Conservation (phyloP, 2,888 invertebrate genomes). For the Linnaemya vulpina region DNA sequence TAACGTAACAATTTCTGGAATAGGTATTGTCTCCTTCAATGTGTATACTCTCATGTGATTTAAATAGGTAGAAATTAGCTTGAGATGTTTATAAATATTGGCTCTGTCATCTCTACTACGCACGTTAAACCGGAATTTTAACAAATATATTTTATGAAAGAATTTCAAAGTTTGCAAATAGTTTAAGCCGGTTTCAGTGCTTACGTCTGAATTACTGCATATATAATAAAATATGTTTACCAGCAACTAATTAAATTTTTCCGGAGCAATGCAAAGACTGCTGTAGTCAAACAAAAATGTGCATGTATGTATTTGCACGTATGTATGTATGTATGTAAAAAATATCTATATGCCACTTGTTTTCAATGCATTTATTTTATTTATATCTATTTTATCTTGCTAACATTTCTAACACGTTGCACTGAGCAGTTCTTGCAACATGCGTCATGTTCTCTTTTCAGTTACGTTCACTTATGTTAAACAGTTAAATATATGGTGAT, state of each 20-base stretch:
- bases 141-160: background rate
- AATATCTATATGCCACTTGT: slow-evolving; percentile 37
- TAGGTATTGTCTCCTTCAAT: too few relatives aligned
- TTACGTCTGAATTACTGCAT: background rate
- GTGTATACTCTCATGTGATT: background rate
- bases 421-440: slow-evolving; percentile 37
- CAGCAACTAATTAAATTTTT: slow-evolving; percentile 4
- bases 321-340: background rate
- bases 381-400: background rate
- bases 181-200: slow-evolving; percentile 15
- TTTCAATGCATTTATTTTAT: background rate
- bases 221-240: background rate
- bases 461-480: slow-evolving; percentile 47
- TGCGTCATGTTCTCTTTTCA: slow-evolving; percentile 34
- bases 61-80: background rate
- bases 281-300: background rate
- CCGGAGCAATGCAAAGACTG: slow-evolving; percentile 1
- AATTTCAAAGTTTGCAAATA: background rate
- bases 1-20: background rate
- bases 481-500: slow-evolving; percentile 4
- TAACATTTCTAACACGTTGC: slow-evolving; percentile 31
- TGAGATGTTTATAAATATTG: background rate
- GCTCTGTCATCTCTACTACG: background rate
- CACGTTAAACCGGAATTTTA: slow-evolving; percentile 12
- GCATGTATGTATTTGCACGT: too few relatives aligned